Evolutionary conservation across 2,113 vertebrate genomes (phyloP), one percentile per base, ranked within the genome.

Genomic region (Amphilophus citrinellus): DNA sequence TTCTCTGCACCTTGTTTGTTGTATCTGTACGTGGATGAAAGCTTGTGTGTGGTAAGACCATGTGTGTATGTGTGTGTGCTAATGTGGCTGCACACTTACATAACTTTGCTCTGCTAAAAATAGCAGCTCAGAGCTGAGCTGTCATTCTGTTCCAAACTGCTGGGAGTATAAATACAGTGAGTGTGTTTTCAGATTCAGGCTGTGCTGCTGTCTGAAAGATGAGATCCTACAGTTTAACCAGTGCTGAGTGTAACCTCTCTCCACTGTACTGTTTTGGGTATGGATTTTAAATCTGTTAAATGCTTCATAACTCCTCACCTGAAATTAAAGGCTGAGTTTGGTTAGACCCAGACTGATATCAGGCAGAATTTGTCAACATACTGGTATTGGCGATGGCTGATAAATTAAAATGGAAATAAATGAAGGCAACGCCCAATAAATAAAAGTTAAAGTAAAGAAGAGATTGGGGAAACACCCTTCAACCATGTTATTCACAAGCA

Each of bases 71-170:
- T 62, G 83, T n/a, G 22, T 37, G 83, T 53, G 73, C 58, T 47
- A 7, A 58, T 84, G 84, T 73, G 50, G 20, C 32, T 76, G 53
- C 61, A 24, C 68, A 15, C 76, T 85, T 87, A 73, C 87, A 84
- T 88, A 92, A 90, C 82, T 76, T 84, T 80, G 47, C 86, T 71
- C 20, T 10, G 62, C 86, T 90, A 85, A 85, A 87, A 87, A 66
- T 90, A 90, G 65, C 79, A 1, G 2, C 76, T 86, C 44, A 10
- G 71, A 73, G 75, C 10, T 0, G 75, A 87, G 53, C 78, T 75
- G 87, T 84, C 87, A 57, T n/a, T 77, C 76, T 62, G 18, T 37
- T 76, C n/a, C 66, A 68, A 42, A 39, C 61, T 89, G 76, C 79
- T 63, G 76, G 42, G 83, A 71, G 82, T 84, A 86, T 75, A 84